A percentile compares a stretch with the other conserved stretches of the same genome.
phyloP scores from a whole-genome alignment of 1,140 invertebrate genomes.

The Pogonus chalceus region DNA sequence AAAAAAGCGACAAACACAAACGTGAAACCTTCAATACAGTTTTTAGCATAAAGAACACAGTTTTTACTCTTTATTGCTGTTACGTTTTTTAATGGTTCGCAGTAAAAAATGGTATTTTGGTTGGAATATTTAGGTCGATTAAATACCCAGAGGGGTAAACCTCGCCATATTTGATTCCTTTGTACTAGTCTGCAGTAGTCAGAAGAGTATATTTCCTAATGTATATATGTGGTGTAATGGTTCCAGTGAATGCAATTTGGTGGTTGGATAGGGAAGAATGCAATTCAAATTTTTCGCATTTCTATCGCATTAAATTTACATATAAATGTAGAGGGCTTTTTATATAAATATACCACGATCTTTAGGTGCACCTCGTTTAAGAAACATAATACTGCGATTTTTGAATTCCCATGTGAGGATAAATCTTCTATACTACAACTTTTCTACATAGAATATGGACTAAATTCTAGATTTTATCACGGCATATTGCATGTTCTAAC shows the following conservation, averaged over 20 bases:
- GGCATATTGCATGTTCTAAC: not conserved
- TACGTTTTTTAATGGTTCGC: not conserved
- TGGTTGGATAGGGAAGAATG: not conserved
- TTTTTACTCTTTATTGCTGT: not conserved
- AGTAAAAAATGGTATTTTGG: not conserved
- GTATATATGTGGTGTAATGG: not conserved
- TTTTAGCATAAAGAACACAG: not conserved
- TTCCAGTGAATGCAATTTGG: not conserved
- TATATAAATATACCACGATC: not conserved
- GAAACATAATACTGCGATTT: not conserved
- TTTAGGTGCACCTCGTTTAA: not conserved
- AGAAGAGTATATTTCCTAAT: not conserved
- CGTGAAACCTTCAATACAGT: not conserved
- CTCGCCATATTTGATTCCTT: too few species aligned
- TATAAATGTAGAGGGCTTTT: not conserved
- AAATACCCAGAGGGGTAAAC: too few species aligned
- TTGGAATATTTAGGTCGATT: not conserved
- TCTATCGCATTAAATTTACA: not conserved
- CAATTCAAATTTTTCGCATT: conserved; percentile 4
- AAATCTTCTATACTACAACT: not conserved
- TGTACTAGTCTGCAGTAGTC: too few species aligned
- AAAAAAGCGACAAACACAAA: not conserved
- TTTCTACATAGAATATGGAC: not conserved
- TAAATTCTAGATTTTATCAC: not conserved
- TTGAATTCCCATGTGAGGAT: not conserved